Evolutionary conservation across 2,113 vertebrate species (phyloP), one percentile per base, ranked within the genome.

Genomic region (Diadophis punctatus): DNA sequence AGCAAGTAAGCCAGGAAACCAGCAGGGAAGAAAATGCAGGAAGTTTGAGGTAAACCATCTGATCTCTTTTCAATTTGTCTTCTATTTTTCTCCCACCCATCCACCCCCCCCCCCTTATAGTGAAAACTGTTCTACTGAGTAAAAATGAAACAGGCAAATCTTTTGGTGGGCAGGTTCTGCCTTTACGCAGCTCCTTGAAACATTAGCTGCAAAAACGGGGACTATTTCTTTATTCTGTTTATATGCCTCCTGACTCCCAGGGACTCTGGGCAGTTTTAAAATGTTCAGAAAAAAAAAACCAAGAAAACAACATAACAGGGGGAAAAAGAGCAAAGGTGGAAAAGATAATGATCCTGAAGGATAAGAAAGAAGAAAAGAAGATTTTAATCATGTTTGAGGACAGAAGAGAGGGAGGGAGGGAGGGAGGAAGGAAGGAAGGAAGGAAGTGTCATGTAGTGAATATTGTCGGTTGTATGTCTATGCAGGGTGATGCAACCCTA

Each of bases 1-100:
- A 86, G 92, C 58, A 20, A 85, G 85, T 39, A 52, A 90, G 68
- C 88, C 89, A 92, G 85, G 53, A 86, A 85, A 58, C 53, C 92
- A 89, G 92, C 92, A 60, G 74, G 88, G 49, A 55, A 90, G 88
- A 27, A 85, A 48, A 22, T 2, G 5, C 23, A 88, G 27, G 46
- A 88, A 80, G 49, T 39, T 88, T 74, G 74, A 60, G 60, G 3
- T 51, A 88, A 30, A 22, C n/a, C 68, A 74, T 20, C 68, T 34
- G 68, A 34, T 74, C 68, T 20, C 68, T 39, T 80, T 39, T 80
- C 34, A 8, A 80, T 8, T 80, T 7, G 5, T 74, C 68, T 34
- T 74, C n/a, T 74, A 1, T 63, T 30, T 48, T 48, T 48, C 43
- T 56, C 23, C 55, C 53, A 0, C 55, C 55, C 20, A 2, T 3